Evolutionary conservation across 2,888 invertebrate genomes (phyloP).

Genomic region (Synergus laeviventris): DNA sequence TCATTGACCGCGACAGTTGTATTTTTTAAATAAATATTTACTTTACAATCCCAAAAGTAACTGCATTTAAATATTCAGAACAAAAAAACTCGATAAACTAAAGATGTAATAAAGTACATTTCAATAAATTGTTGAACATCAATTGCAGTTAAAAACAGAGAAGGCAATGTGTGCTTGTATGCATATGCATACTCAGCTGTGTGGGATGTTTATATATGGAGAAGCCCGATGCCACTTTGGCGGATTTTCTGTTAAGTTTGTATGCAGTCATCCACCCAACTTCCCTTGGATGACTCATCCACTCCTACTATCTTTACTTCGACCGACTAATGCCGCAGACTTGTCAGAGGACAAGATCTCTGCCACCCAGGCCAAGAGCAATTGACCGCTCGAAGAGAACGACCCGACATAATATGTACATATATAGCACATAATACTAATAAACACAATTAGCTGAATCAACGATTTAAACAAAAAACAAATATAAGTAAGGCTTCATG

Average conservation of each 20-base stretch:
- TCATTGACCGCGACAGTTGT: too few species aligned
- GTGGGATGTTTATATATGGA: background rate
- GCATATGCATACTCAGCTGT: background rate
- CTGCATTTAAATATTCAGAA: too few species aligned
- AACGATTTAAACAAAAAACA: background rate
- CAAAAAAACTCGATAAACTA: too few species aligned
- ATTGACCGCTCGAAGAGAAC: constrained; percentile 13
- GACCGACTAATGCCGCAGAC: constrained; percentile 20
- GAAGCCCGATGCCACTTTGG: background rate
- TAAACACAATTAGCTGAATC: constrained; percentile 30
- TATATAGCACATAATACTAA: background rate
- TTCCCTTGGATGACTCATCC: constrained; percentile 22
- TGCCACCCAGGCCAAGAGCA: constrained; percentile 20
- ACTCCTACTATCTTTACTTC: constrained; percentile 30
- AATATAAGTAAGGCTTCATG: background rate
- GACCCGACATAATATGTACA: background rate
- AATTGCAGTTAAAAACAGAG: background rate
- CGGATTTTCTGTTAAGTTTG: constrained; percentile 18
- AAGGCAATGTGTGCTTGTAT: too few species aligned
- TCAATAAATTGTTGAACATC: background rate
- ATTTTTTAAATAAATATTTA: too few species aligned
- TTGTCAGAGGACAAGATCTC: constrained; percentile 20
- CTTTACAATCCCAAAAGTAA: too few species aligned
- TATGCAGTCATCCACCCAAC: constrained; percentile 19
- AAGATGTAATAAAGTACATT: background rate